Conservation (phyloP, 1,140 invertebrate genomes). For the Drosophila repleta region DNA sequence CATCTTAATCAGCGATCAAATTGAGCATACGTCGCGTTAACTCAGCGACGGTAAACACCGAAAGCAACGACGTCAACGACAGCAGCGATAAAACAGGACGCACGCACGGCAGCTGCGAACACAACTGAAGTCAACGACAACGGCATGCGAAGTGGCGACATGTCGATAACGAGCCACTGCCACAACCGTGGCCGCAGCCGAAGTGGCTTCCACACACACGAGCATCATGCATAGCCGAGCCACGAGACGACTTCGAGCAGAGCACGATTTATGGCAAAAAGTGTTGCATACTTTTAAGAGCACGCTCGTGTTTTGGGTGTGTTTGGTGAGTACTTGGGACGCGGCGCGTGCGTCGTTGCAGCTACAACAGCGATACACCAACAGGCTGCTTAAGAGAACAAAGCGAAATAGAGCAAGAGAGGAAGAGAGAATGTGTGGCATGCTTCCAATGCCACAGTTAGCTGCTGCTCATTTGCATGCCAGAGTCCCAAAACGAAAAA, state of each 20-base stretch:
- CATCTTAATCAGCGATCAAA: slow-evolving; percentile 63
- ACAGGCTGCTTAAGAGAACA: slow-evolving; percentile 35
- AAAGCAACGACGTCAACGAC: slow-evolving; percentile 11
- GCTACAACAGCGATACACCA: slow-evolving; percentile 46
- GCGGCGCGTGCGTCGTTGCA: slow-evolving; percentile 8
- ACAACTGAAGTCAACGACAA: slow-evolving; percentile 76
- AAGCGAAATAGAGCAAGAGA: neutral
- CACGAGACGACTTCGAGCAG: neutral
- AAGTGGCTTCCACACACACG: slow-evolving; percentile 4
- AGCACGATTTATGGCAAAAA: slow-evolving; percentile 28
- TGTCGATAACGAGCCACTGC: slow-evolving; percentile 33
- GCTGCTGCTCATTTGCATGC: slow-evolving; percentile 42
- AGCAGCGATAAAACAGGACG: slow-evolving; percentile 13
- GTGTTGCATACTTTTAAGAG: slow-evolving; percentile 47
- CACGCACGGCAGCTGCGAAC: slow-evolving; percentile 28
- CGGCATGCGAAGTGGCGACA: slow-evolving; percentile 69
- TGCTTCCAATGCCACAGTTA: slow-evolving; percentile 39
- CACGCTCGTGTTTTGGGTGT: slow-evolving; percentile 50
- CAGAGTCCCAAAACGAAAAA: slow-evolving; percentile 33
- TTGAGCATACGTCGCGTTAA: slow-evolving; percentile 46
- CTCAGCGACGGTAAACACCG: slow-evolving; percentile 19
- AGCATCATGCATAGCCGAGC: slow-evolving; percentile 16
- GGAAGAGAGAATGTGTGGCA: neutral
- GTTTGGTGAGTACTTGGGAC: slow-evolving; percentile 26
- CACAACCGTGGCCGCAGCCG: slow-evolving; percentile 19